These are phyloP conservation scores for Protosalanx chinensis DNA, from an alignment of 2,797 vertebrate species.

Conservation along the genomic window DNA sequence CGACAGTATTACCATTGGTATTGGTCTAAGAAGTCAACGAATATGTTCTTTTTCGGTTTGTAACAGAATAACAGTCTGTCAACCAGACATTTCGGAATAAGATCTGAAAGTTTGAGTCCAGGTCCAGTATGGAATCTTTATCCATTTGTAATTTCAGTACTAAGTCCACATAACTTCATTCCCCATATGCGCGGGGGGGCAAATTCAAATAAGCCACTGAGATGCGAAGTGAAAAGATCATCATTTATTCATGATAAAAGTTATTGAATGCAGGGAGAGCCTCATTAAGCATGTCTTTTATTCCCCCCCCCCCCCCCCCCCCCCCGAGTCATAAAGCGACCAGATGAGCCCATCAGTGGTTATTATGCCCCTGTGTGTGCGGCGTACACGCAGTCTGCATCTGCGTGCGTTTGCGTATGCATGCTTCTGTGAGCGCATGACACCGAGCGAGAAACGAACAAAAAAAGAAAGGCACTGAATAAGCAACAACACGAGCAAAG, in stretches of 20 bases:
- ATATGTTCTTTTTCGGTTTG: neutral
- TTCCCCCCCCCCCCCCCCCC: neutral
- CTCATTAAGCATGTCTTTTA: slow-evolving; percentile 27
- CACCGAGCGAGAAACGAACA: neutral
- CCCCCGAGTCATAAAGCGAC: slow-evolving; percentile 23
- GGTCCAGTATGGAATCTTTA: neutral
- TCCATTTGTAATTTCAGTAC: neutral
- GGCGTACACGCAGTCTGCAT: slow-evolving; percentile 28
- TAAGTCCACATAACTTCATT: too few species aligned
- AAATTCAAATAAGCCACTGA: slow-evolving; percentile 7
- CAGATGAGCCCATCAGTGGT: slow-evolving; percentile 28
- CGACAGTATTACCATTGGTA: too few species aligned
- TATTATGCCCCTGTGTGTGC: slow-evolving; percentile 29
- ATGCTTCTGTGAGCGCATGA: neutral
- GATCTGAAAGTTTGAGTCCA: too few species aligned
- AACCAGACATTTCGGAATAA: too few species aligned
- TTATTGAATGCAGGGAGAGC: slow-evolving; percentile 22
- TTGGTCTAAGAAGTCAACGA: neutral
- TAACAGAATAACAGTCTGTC: too few species aligned
- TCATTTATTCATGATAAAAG: slow-evolving; percentile 41
- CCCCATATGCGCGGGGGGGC: too few species aligned
- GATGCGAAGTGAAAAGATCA: slow-evolving; percentile 16
- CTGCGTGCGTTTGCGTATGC: slow-evolving; percentile 16
- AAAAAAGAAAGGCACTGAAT: slow-evolving; percentile 3
- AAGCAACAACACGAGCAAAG: neutral